Base-by-base conservation (phyloP, 2,113 vertebrate species). In the Spizaetus ornatus region DNA sequence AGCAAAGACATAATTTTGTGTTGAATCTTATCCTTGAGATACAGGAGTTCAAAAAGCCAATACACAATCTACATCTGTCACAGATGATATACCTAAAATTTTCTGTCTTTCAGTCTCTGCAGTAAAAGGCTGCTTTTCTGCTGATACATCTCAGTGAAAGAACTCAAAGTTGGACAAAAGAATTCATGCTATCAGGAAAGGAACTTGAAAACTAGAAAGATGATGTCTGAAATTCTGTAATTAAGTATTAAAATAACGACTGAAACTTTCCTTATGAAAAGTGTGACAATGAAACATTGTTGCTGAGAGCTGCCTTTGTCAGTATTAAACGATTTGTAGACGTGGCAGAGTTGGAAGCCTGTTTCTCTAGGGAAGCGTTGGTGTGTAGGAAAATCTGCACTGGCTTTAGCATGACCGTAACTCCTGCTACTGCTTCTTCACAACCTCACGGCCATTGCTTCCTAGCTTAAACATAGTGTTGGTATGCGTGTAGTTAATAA, bases 101-200 rank as follows among this genome's bases (percentile, higher is more conserved):
- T 42, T 38, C 32, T 48, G 31, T 47, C 69, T 36, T 40, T 36
- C 52, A 42, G 43, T 43, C 73, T 80, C 76, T 73, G 43, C 58
- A 50, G 62, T 12, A 38, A 80, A 80, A 86, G 72, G 36, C 71
- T 77, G 72, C 16, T 71, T 79, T 59, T 59, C 52, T 78, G 36
- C 56, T 63, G 27, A 62, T 45, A 29, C 16, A 19, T 76, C 29
- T 67, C 3, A 0, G 4, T 12, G n/a, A 63, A 58, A 55, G 9
- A 42, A 59, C 52, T 74, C 20, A 9, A 65, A 67, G 53, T 18
- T 86, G 86, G 62, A 23, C 23, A 14, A 27, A 34, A 40, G 16
- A 63, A 45, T 47, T 58, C 52, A 13, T 9, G 21, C 76, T 27
- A 0, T 12, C 1, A 3, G 27, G 40, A 77, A 23, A 5, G 16